Base-by-base conservation (phyloP, 2,797 vertebrate species). In the Muscicapa striata region DNA sequence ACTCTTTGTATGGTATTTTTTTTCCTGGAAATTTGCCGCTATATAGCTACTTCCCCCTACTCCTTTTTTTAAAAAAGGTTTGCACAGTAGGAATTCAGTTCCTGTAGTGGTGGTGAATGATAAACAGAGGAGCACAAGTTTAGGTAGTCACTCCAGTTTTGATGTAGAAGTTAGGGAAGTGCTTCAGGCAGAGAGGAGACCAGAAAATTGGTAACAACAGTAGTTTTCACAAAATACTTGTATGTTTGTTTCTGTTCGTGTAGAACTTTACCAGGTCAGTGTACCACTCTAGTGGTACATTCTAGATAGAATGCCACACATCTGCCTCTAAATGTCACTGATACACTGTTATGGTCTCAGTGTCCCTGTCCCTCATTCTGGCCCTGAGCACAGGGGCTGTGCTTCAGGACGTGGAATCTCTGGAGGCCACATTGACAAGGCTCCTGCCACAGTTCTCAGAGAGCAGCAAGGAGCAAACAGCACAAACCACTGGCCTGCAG, bases 261-360 rank as follows among this genome's bases (percentile, higher is more conserved):
- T 54, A 48, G 59, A 45, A 29, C n/a, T 78, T 82, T 40, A 18
- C 2, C 34, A 22, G 34, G 64, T 54, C 55, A 34, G 40, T 9
- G 41, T 79, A 43, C 15, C 13, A 0, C 54, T 58, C 4, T 51
- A 19, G 46, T 8, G 46, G 46, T 46, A 23, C 46, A 46, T 46
- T 46, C 13, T 46, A 23, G 15, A 20, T 14, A 27, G 51, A 38
- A 32, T 38, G 62, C 27, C 43, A 22, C 40, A 27, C 19, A 6
- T 43, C 1, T 22, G 0, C 48, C 2, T 2, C 51, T 66, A 45
- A 59, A 54, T 69, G 74, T 72, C 89, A 20, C 57, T 23, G 34
- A 16, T n/a, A 5, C 0, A 3, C 40, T 13, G 20, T 74, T 59
- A 9, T 0, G 0, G 27, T 54, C 32, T 24, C 46, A 15, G 0